These are phyloP conservation scores for Stenolophus ochropezus DNA, from an alignment of 2,888 invertebrate species.

Conservation along the genomic window DNA sequence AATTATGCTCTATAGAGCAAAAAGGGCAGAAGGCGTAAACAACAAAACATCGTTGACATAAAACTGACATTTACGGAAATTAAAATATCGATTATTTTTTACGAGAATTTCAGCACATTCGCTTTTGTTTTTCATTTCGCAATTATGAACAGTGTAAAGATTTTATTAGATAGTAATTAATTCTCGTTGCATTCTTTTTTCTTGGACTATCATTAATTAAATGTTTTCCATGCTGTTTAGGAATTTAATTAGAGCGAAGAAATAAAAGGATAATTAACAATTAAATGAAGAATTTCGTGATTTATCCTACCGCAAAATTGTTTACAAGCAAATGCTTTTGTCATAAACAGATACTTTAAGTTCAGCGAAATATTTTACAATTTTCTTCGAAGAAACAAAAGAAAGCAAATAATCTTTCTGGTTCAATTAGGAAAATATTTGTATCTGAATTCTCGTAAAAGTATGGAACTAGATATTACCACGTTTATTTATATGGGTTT, in stretches of 20 bases:
- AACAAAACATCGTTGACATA: not conserved
- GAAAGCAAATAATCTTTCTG: too few species aligned
- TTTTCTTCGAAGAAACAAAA: too few species aligned
- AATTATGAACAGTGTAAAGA: constrained; percentile 1
- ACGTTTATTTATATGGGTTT: too few species aligned
- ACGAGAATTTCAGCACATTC: not conserved
- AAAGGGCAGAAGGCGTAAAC: constrained; percentile 12
- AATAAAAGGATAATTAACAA: constrained; percentile 53
- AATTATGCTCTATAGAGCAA: not conserved
- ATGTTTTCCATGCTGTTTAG: constrained; percentile 52
- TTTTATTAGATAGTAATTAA: constrained; percentile 54
- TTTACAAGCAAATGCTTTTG: not conserved
- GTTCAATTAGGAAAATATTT: too few species aligned
- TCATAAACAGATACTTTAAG: not conserved
- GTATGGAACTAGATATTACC: too few species aligned
- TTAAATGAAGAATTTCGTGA: constrained; percentile 48
- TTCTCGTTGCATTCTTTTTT: constrained; percentile 40
- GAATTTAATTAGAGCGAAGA: constrained; percentile 51
- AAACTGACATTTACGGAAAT: constrained; percentile 33
- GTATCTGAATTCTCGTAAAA: too few species aligned
- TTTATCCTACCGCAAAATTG: constrained; percentile 34
- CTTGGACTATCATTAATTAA: constrained; percentile 41
- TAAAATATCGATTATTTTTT: constrained; percentile 24
- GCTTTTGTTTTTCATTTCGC: not conserved
- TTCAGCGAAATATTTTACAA: too few species aligned